phyloP scores from a whole-genome alignment of 2,797 vertebrate genomes.

The Siniperca undulata region DNA sequence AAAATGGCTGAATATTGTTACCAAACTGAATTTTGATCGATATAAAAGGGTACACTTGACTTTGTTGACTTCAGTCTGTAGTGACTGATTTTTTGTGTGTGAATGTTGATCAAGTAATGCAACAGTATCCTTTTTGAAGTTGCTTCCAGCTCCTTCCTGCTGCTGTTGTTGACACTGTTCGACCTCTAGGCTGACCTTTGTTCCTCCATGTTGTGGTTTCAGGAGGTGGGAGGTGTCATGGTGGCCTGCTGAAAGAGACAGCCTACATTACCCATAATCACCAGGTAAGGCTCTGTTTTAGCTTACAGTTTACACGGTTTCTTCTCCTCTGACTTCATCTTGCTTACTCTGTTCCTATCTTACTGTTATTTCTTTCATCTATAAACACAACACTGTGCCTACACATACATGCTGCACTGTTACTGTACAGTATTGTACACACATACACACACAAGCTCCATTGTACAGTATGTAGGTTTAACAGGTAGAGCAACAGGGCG shows the following conservation, averaged over 20 bases:
- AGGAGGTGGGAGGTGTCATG: slow-evolving; percentile 73
- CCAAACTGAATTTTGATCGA: not conserved
- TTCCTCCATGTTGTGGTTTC: slow-evolving; percentile 55
- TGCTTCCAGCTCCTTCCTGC: not conserved
- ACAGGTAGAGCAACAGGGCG: slow-evolving; percentile 5
- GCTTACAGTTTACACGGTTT: not conserved
- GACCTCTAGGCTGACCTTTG: slow-evolving; percentile 53
- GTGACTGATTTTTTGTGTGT: not conserved
- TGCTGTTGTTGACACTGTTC: slow-evolving; percentile 6
- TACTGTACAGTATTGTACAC: not conserved
- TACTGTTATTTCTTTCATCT: not conserved
- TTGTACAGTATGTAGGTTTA: not conserved
- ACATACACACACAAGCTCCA: not conserved
- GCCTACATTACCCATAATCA: slow-evolving; percentile 49
- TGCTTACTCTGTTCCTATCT: not conserved
- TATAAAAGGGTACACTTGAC: not conserved
- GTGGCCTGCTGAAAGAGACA: slow-evolving; percentile 55
- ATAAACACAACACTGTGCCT: not conserved
- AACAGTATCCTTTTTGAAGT: not conserved
- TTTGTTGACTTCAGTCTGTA: not conserved
- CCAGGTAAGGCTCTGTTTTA: slow-evolving; percentile 58
- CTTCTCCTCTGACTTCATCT: not conserved
- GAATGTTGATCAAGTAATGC: not conserved
- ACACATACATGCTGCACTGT: no score
- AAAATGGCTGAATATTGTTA: not conserved